phyloP scores from a whole-genome alignment of 2,113 vertebrate species.

The Ameiurus melas region DNA sequence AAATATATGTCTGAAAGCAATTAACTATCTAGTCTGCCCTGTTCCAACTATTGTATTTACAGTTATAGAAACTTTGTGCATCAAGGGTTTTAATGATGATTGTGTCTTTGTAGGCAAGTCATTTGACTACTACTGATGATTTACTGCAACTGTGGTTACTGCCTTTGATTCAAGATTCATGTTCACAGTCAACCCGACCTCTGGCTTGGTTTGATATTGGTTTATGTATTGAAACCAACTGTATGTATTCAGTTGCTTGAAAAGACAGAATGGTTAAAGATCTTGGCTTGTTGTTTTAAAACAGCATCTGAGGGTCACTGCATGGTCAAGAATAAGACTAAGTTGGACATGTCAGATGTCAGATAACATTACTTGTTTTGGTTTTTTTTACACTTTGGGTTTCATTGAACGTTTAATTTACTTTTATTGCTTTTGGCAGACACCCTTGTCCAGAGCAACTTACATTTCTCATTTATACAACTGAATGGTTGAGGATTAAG shows the following conservation, averaged over 20 bases:
- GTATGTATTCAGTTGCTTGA: not conserved
- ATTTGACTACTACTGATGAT: not conserved
- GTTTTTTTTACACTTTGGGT: not conserved
- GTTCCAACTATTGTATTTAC: not conserved
- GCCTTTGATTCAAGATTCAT: not conserved
- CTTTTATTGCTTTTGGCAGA: not conserved
- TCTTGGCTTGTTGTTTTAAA: not conserved
- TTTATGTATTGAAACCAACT: not conserved
- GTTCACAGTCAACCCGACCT: not conserved
- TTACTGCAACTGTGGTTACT: not conserved
- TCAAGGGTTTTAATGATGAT: not conserved
- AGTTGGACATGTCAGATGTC: not conserved
- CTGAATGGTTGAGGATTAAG: not conserved
- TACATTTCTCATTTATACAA: not conserved
- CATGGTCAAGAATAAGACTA: not conserved
- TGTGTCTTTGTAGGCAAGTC: not conserved
- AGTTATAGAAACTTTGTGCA: not conserved
- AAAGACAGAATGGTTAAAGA: not conserved
- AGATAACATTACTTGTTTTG: not conserved
- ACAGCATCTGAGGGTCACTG: not conserved
- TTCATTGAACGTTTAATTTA: not conserved
- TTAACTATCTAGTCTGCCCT: not conserved
- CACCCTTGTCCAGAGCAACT: not conserved
- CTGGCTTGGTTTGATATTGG: not conserved
- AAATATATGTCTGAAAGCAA: not conserved